Percentiles rank a stretch among this genome's conserved stretches.
These are phyloP conservation scores for Papilio xuthus DNA, from an alignment of 1,140 invertebrate species.

Conservation along the genomic window DNA sequence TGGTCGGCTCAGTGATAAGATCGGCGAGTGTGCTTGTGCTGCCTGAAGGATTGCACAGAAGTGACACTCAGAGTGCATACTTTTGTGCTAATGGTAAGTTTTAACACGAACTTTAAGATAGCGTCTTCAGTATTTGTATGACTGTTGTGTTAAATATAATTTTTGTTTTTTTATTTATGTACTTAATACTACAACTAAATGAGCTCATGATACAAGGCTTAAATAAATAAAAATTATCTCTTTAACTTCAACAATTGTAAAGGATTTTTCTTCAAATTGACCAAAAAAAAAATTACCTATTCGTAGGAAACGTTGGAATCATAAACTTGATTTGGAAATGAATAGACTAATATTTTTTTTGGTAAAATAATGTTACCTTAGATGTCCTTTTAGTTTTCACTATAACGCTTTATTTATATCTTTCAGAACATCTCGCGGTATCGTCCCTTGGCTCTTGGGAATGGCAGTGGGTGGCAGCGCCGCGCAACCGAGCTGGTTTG, in stretches of 20 bases:
- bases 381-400: background rate
- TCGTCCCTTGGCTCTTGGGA: conserved; percentile 83
- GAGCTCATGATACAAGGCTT: no score
- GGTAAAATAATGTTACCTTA: no score
- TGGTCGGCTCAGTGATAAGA: conserved; percentile 82
- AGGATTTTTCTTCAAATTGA: no score
- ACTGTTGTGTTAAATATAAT: background rate
- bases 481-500: conserved; percentile 82
- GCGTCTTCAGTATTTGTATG: background rate
- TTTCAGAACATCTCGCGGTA: conserved; percentile 84
- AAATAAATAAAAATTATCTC: no score
- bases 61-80: conserved; percentile 85
- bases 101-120: conserved; percentile 19
- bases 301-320: no score
- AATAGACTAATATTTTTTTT: no score
- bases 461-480: conserved; percentile 84
- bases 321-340: no score
- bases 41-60: conserved; percentile 83
- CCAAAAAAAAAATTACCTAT: no score
- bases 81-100: conserved; percentile 85
- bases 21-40: conserved; percentile 82
- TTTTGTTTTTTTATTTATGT: background rate
- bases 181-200: background rate
- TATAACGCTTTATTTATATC: background rate
- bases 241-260: no score